Base-by-base conservation (phyloP, 1,140 invertebrate species). In the Pseudoatta argentina region DNA sequence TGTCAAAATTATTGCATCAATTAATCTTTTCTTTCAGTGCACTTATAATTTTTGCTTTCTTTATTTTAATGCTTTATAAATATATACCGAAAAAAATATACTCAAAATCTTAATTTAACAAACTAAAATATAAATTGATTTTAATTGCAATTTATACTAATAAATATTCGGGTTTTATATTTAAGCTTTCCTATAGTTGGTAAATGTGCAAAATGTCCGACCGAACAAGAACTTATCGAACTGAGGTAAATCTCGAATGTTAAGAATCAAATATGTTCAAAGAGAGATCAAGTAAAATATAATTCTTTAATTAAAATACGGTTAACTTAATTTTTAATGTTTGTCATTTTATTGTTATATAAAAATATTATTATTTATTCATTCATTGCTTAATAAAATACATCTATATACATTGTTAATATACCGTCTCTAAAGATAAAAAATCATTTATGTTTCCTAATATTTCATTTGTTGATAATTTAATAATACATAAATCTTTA, bases 401-500 rank as follows among this genome's bases (percentile, higher is more conserved):
- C 8, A 78, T 78, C 3, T 63, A 14, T 34, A 18, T 34, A 34
- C 1, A 34, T 51, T 51, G 8, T 66, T 6, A 12, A n/a, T 3
- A 18, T 16, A 55, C 55, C 59, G 0, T 27, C 21, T 81, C 39
- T n/a, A 14, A 53, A 27, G 59, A 61, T 72, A 30, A 44, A 59
- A 57, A 57, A 16, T 79, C 8, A 14, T 12, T 18, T 39, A 24
- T 8, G 18, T 61, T 83, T 73, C 27, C 79, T 75, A 61, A 51
- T 75, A 75, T 83, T 61, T 51, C 79, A 73, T 30, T 12, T 39
- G 79, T 64, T 83, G 79, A 51, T 83, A 83, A 83, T 75, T 51
- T 7, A 21, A 51, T 59, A 16, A 21, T 48, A 59, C 4, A 44
- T 21, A 10, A 7, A 64, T 24, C 1, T 69, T 39, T 51, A 71